Evolutionary conservation across 35 echinoderm and acorn worm genomes (phyloP), one percentile per base, ranked within the genome.

Genomic region (Holothuria glaberrima): DNA sequence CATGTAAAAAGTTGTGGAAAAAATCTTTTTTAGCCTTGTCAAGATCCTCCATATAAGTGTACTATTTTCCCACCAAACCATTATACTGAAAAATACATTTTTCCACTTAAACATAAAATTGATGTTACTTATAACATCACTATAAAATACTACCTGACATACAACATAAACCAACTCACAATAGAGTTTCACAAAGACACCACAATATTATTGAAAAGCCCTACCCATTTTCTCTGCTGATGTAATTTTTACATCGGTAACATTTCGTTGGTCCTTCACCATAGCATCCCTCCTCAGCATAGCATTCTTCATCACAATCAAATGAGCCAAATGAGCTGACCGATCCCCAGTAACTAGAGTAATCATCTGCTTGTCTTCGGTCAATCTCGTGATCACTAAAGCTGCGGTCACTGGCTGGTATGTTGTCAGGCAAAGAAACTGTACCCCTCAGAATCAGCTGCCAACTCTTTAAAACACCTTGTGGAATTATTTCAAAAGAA

Each of bases 221-320:
- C 88, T 54, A 95, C 94, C 56, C 19, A 30, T 90, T 92, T 4
- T 86, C 75, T 68, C 94, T 91, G 20, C 92, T 86, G 36, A 86
- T 88, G 86, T 63, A 95, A 20, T 95, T 65, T 63, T 75, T 71
- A 35, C 94, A 95, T 48, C 91, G 85, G 52, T 38, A 95, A 59
- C 94, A 95, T 3, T 95, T 76, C 25, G 89, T 59, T 31, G 94
- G 75, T 13, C 18, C 60, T 24, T 76, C 50, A 18, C 94, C 89
- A 4, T 32, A 44, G 59, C 94, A 95, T 28, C 94, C 90, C 30
- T 89, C 86, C 29, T 68, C 65, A n/a, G n/a, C 36, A 41, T 41
- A 41, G 61, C 94, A 95, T 45, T 95, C 94, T 5, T 22, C 30
- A 30, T 95, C 64, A 56, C 94, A 95, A 4, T 35, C 5, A 12